phyloP scores from a whole-genome alignment of 2,888 invertebrate species.

The Tholera decimalis region DNA sequence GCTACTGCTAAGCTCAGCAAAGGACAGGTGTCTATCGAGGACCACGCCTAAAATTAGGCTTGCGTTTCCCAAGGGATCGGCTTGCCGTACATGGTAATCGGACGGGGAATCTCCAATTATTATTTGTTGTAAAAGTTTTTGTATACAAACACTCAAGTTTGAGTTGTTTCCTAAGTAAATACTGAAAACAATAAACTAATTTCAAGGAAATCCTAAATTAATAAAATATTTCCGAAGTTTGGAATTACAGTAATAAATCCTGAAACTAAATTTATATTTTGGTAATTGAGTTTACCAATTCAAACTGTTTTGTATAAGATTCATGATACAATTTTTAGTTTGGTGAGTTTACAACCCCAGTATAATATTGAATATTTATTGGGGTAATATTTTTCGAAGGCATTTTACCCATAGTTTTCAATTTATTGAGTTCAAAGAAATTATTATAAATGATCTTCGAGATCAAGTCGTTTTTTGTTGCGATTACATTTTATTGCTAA shows the following conservation, averaged over 20 bases:
- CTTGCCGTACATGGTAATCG: no score
- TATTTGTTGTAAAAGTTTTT: slow-evolving; percentile 19
- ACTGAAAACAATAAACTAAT: slow-evolving; percentile 14
- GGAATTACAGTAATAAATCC: slow-evolving; percentile 19
- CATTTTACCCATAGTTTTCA: no score
- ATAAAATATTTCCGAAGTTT: slow-evolving; percentile 21
- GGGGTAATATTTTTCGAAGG: not conserved
- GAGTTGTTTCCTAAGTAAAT: slow-evolving; percentile 21
- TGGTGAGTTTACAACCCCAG: not conserved
- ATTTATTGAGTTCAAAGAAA: no score
- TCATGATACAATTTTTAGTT: not conserved
- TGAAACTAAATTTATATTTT: slow-evolving; percentile 9
- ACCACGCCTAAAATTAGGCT: no score
- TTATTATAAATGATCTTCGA: no score
- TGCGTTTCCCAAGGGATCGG: no score
- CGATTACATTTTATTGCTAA: not conserved
- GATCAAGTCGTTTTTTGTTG: not conserved
- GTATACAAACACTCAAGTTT: not conserved
- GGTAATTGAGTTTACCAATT: not conserved
- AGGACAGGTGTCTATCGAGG: no score
- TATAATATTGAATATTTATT: slow-evolving; percentile 4
- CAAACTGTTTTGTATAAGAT: not conserved
- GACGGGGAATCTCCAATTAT: no score
- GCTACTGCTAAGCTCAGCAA: no score
- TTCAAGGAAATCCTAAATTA: slow-evolving; percentile 9